These are phyloP conservation scores for Ectobius pallidus DNA, from an alignment of 2,888 invertebrate genomes.

Conservation along the genomic window DNA sequence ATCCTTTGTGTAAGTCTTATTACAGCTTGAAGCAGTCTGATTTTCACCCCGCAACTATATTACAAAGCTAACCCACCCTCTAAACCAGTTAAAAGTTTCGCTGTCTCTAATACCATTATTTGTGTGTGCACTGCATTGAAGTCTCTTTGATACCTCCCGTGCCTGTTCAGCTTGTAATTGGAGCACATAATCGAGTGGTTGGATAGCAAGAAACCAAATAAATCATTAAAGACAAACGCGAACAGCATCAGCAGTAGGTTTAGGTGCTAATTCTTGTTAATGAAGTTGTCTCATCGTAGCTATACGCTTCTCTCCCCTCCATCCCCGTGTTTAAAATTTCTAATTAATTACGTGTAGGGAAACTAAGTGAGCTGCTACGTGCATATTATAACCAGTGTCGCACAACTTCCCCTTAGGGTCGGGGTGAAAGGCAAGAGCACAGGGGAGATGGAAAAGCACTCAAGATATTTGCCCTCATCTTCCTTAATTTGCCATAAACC, in stretches of 20 bases:
- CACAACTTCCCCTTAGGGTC: background rate
- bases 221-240: slow-evolving; percentile 16
- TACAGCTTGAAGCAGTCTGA: too few species aligned
- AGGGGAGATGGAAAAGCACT: background rate
- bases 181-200: background rate
- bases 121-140: background rate
- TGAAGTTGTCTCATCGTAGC: slow-evolving; percentile 5
- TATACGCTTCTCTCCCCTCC: background rate
- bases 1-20: too few species aligned
- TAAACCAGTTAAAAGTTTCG: background rate
- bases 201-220: background rate
- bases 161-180: background rate
- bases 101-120: background rate
- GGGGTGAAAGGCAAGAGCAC: too few species aligned
- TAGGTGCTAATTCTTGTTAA: slow-evolving; percentile 26
- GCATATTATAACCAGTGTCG: background rate
- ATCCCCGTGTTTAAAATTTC: slow-evolving; percentile 3
- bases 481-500: background rate
- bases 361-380: background rate
- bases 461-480: background rate
- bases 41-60: too few species aligned
- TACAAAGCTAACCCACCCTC: background rate
- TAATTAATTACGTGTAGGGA: slow-evolving; percentile 22
- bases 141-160: background rate
- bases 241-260: background rate